These are phyloP conservation scores for Drosophila flavopinicola DNA, from an alignment of 2,888 invertebrate genomes.

Conservation along the genomic window DNA sequence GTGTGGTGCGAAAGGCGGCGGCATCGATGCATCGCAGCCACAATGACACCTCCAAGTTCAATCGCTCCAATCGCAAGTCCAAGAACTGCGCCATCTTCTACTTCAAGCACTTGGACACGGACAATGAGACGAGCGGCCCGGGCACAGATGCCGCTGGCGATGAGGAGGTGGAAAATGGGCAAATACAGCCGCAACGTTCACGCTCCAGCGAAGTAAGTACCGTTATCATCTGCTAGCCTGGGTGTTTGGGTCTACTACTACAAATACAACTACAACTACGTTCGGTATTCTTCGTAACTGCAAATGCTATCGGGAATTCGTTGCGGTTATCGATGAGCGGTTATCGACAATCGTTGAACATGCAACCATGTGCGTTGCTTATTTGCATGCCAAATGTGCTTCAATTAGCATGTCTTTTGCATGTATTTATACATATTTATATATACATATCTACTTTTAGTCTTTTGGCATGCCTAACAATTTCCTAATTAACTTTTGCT, in stretches of 20 bases:
- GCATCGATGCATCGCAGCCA: constrained; percentile 84
- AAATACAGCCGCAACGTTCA: constrained; percentile 57
- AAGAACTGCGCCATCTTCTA: constrained; percentile 94
- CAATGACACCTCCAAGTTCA: constrained; percentile 87
- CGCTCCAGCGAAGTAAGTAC: constrained; percentile 82
- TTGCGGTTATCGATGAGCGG: constrained; percentile 32
- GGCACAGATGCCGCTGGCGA: constrained; percentile 68
- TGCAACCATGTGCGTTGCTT: not conserved
- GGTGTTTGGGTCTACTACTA: constrained; percentile 20
- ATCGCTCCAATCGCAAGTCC: constrained; percentile 90
- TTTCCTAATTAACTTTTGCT: constrained; percentile 65
- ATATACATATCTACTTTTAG: constrained; percentile 8
- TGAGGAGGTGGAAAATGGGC: constrained; percentile 39
- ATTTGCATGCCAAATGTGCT: constrained; percentile 24
- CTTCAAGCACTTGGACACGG: constrained; percentile 94
- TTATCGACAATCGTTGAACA: constrained; percentile 31
- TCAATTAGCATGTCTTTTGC: constrained; percentile 45
- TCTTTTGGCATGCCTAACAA: constrained; percentile 64
- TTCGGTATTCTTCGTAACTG: too few relatives aligned
- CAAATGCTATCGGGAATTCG: constrained; percentile 25
- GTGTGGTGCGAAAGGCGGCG: constrained; percentile 79
- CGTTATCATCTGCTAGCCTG: too few relatives aligned
- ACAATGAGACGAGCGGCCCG: constrained; percentile 88
- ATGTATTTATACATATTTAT: constrained; percentile 21
- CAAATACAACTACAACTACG: not conserved